A percentile compares a stretch with the other conserved stretches of the same genome.
These are phyloP conservation scores for Sipha flava DNA, from an alignment of 1,140 invertebrate species.

Conservation along the genomic window DNA sequence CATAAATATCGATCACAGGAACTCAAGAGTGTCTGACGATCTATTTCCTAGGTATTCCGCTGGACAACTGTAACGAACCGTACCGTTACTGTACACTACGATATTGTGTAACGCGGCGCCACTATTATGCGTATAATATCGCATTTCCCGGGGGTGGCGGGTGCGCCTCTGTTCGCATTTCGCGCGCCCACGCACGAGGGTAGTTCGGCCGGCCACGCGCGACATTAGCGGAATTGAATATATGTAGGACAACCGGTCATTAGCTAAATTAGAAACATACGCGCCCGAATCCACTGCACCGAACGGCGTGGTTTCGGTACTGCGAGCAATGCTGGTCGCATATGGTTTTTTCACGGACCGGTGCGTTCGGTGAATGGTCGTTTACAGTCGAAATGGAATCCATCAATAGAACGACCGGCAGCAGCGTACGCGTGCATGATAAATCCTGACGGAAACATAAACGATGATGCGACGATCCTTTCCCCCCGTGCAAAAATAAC, in stretches of 20 bases:
- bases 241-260: background rate
- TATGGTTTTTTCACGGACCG: background rate
- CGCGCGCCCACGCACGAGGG: no score
- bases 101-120: no score
- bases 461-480: background rate
- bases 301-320: no score
- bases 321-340: background rate
- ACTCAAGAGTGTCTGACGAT: no score
- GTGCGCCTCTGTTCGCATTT: no score
- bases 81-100: no score
- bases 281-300: background rate
- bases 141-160: no score
- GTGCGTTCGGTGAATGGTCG: conserved; percentile 2
- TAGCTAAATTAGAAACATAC: conserved; percentile 21
- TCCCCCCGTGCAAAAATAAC: background rate
- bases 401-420: background rate
- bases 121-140: no score
- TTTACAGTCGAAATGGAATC: conserved; percentile 10
- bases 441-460: conserved; percentile 22
- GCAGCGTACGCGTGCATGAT: background rate
- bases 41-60: no score
- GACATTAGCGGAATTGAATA: conserved; percentile 2
- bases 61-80: no score
- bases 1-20: no score
- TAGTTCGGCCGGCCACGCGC: no score